Evolutionary conservation across 2,113 vertebrate species (phyloP).

Genomic region (Gallinago paraguaiae): DNA sequence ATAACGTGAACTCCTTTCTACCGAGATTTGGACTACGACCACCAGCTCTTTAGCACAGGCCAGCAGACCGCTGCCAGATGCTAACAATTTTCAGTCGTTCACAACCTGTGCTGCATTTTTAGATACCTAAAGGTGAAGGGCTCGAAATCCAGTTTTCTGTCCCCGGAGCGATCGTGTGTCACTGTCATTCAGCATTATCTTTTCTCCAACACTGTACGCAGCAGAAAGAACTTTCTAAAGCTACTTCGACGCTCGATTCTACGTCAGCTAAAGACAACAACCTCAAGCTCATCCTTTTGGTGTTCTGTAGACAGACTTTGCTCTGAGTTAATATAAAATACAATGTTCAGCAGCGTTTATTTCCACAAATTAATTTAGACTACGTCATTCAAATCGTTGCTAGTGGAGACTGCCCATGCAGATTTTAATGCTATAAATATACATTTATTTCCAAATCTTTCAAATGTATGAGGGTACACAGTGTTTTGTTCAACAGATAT

Average conservation of each 20-base stretch:
- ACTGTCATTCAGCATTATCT: constrained; percentile 51
- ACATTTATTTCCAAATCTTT: not conserved
- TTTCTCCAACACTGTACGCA: not conserved
- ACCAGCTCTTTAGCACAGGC: constrained; percentile 58
- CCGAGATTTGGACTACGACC: constrained; percentile 59
- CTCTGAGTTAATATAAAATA: not conserved
- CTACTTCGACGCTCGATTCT: not conserved
- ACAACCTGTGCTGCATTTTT: constrained; percentile 55
- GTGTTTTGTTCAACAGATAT: not conserved
- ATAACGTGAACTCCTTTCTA: constrained; percentile 56
- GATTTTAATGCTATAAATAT: not conserved
- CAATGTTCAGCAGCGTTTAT: not conserved
- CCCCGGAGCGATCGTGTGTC: constrained; percentile 31
- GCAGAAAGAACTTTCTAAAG: not conserved
- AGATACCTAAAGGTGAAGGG: constrained; percentile 25
- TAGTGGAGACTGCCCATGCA: not conserved
- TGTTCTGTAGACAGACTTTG: not conserved
- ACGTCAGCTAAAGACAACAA: not conserved
- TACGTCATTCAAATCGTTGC: not conserved
- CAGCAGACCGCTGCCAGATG: constrained; percentile 66
- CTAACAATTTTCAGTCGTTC: constrained; percentile 23
- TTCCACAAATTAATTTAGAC: not conserved
- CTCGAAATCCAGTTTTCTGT: not conserved
- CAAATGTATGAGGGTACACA: not conserved
- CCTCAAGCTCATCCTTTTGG: not conserved